Evolutionary conservation across 2,888 invertebrate genomes (phyloP).

Genomic region (Blastobasis lacticolella): DNA sequence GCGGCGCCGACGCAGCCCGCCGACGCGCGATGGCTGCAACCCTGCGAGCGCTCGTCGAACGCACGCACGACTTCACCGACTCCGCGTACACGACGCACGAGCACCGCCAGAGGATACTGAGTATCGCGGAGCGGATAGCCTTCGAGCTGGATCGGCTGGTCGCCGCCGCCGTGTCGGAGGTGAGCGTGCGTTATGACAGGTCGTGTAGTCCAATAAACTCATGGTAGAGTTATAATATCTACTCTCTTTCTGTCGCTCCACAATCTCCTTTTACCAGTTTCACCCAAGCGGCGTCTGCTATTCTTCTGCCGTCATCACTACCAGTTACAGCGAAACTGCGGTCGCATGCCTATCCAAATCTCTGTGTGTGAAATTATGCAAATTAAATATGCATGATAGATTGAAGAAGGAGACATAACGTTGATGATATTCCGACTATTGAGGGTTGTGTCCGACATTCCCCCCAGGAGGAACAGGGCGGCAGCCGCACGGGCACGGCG

Average conservation of each 20-base stretch:
- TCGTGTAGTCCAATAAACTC: background rate
- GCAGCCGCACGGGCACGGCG: constrained; percentile 57
- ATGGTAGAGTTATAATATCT: no score
- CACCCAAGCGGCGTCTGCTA: no score
- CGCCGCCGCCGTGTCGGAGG: constrained; percentile 87
- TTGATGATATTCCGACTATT: no score
- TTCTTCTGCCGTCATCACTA: no score
- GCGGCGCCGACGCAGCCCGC: constrained; percentile 79
- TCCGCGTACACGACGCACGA: constrained; percentile 99
- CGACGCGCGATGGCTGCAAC: constrained; percentile 90
- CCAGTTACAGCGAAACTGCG: no score
- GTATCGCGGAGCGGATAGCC: constrained; percentile 90
- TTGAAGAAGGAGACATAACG: no score
- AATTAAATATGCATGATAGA: no score
- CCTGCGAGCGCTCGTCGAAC: constrained; percentile 92
- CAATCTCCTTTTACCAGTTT: no score
- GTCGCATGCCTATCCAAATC: no score
- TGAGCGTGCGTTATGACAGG: constrained; percentile 44
- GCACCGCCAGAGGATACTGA: constrained; percentile 95
- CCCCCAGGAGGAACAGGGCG: constrained; percentile 55
- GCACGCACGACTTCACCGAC: constrained; percentile 98
- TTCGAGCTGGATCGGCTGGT: constrained; percentile 93
- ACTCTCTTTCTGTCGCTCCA: no score
- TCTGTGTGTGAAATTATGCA: no score
- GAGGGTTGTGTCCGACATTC: no score